phyloP scores from a whole-genome alignment of 2,888 invertebrate species.

The Adelphocoris suturalis region DNA sequence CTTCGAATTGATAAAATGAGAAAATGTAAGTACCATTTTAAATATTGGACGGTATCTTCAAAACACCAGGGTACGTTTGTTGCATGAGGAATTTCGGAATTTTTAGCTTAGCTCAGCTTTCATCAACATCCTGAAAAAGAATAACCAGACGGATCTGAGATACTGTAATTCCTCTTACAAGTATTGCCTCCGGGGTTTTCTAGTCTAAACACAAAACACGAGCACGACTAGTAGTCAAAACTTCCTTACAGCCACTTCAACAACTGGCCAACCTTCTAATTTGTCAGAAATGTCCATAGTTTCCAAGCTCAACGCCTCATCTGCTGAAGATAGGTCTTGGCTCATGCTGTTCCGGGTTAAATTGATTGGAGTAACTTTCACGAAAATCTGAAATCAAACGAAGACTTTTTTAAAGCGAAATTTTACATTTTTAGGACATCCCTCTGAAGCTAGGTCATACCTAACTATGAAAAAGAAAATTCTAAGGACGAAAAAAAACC shows the following conservation, averaged over 20 bases:
- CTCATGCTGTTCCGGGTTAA: constrained; percentile 78
- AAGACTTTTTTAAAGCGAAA: too few relatives aligned
- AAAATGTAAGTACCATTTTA: not conserved
- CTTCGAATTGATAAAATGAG: not conserved
- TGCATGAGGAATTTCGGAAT: constrained; percentile 15
- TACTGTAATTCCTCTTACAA: constrained; percentile 31
- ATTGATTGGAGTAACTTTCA: constrained; percentile 85
- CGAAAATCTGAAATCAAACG: constrained; percentile 77
- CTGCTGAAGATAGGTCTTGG: constrained; percentile 67
- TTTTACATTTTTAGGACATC: too few relatives aligned
- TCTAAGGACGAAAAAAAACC: too few relatives aligned
- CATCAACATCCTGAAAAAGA: constrained; percentile 18
- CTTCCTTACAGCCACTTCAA: constrained; percentile 80
- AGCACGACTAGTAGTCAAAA: not conserved
- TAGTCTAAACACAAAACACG: not conserved
- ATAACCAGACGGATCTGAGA: constrained; percentile 10
- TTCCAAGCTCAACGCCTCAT: constrained; percentile 79
- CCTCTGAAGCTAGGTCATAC: too few relatives aligned
- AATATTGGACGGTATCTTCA: constrained; percentile 15
- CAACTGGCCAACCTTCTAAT: constrained; percentile 78
- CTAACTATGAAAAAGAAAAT: too few relatives aligned
- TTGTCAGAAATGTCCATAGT: constrained; percentile 79
- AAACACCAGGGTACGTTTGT: constrained; percentile 16
- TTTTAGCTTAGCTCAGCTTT: constrained; percentile 14
- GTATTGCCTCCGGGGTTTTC: not conserved